Base-by-base conservation (phyloP, 2,113 vertebrate genomes). In the Cromileptes altivelis region DNA sequence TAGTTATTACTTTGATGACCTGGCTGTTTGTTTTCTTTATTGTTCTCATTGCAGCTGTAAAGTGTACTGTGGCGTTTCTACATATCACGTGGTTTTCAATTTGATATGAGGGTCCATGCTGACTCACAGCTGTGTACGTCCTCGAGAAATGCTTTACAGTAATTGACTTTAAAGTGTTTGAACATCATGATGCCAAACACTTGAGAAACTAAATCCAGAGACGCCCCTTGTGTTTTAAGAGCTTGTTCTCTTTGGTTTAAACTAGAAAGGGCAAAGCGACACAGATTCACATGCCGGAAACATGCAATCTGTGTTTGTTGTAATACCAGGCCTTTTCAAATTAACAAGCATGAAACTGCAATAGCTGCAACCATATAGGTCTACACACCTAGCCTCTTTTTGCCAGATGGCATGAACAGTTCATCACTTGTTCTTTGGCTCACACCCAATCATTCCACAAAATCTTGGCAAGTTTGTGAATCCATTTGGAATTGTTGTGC, bases 131-230 rank as follows among this genome's bases (percentile, higher is more conserved):
- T 74, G 74, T 53, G 77, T 74, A 55, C 15, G 45, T 58, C 75
- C 68, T 56, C 40, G 2, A 78, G 50, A 85, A 80, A 70, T 56
- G 76, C 50, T 37, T 70, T 63, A 19, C 56, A 50, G 47, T 75
- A 73, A 69, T 62, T 84, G 70, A 47, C 56, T 79, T 68, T 63
- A 75, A 70, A 80, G 49, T 19, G 50, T 75, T 70, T 69, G 57
- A 70, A 70, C 71, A 25, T 27, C 58, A 21, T 49, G 58, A 75
- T 50, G 63, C 58, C 70, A 57, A 63, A 47, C 61, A 69, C 53
- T 67, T 3, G 18, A 62, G 45, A 47, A 55, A 63, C 15, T 47
- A 42, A 57, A 55, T 40, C 57, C 18, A 7, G 17, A 50, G 58
- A 52, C 2, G n/a, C 21, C 17, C 4, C 45, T 50, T 57, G 23